Base-by-base conservation (phyloP, 2,888 invertebrate species). In the Palloptera scutellata region DNA sequence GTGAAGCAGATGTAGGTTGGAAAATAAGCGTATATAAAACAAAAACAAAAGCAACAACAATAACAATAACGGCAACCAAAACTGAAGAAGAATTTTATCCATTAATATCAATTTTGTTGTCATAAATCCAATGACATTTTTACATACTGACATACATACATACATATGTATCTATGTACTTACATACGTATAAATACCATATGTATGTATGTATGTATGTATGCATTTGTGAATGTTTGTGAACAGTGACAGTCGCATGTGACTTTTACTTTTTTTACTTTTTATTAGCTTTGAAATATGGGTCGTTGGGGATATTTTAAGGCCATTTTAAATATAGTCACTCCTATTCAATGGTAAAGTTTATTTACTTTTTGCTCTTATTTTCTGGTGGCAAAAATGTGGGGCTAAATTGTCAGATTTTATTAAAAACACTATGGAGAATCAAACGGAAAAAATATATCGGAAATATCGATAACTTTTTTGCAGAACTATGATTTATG, bases 31-130 rank as follows among this genome's bases (percentile, higher is more conserved):
- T 11, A 48, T 6, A 48, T n/a, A 48, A 5, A 8, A 48, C 15
- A 53, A 19, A 6, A 15, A 52, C 15, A 52, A 52, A 12, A 52
- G 10, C 52, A 52, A 52, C 52, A 52, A 52, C 12, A 52, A n/a
- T 52, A 52, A n/a, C n/a, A n/a, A n/a, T 52, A 10, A 1, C 52
- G 17, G n/a, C 12, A 53, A 19, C 48, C 6, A 48, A 48, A n/a
- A 48, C 8, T 48, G 5, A 19, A 17, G 53, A 11, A n/a, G 17
- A 53, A 53, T 15, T 30, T 30, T 74, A 64, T 69, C 70, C 78
- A 80, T 80, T 79, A 79, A 80, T 80, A 79, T 79, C 79, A 80
- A 80, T 80, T 80, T 77, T 73, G 76, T 74, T 78, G 77, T 79
- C 79, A 79, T 80, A 80, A 80, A 79, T 80, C 79, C 76, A 79